These are phyloP conservation scores for Wiebesia pumilae DNA, from an alignment of 1,140 invertebrate species.

Conservation along the genomic window DNA sequence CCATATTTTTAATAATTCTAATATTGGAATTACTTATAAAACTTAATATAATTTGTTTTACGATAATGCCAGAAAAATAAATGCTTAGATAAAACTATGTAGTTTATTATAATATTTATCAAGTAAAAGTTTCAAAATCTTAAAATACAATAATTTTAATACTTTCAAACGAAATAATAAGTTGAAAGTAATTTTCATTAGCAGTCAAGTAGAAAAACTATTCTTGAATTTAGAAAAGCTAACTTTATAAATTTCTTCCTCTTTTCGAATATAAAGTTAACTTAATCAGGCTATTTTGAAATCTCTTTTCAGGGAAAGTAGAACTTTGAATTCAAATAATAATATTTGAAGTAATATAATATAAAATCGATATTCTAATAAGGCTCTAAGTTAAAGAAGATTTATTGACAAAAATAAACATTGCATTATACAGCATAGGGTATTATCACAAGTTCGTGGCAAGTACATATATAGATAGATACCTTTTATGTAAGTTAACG, in stretches of 20 bases:
- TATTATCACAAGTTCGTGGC: neutral
- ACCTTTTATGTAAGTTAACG: slow-evolving; percentile 16
- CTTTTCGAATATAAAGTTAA: neutral
- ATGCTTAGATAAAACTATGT: too few relatives aligned
- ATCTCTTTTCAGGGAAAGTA: neutral
- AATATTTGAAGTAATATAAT: neutral
- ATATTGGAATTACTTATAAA: too few relatives aligned
- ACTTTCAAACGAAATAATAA: too few relatives aligned
- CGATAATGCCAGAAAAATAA: too few relatives aligned
- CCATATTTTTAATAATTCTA: too few relatives aligned
- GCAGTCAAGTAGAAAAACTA: too few relatives aligned
- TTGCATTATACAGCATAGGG: neutral
- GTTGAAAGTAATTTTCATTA: too few relatives aligned
- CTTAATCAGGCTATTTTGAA: neutral
- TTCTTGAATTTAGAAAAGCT: too few relatives aligned
- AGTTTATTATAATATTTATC: too few relatives aligned
- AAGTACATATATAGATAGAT: slow-evolving; percentile 4
- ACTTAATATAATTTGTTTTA: too few relatives aligned
- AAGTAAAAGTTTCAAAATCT: too few relatives aligned
- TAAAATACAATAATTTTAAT: too few relatives aligned
- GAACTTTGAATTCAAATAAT: neutral
- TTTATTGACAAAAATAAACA: slow-evolving; percentile 34
- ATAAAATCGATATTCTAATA: slow-evolving; percentile 31
- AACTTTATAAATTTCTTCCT: neutral
- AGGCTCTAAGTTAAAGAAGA: slow-evolving; percentile 18